Evolutionary conservation across 2,113 vertebrate genomes (phyloP), one percentile per base, ranked within the genome.

Genomic region (Marmota monax): DNA sequence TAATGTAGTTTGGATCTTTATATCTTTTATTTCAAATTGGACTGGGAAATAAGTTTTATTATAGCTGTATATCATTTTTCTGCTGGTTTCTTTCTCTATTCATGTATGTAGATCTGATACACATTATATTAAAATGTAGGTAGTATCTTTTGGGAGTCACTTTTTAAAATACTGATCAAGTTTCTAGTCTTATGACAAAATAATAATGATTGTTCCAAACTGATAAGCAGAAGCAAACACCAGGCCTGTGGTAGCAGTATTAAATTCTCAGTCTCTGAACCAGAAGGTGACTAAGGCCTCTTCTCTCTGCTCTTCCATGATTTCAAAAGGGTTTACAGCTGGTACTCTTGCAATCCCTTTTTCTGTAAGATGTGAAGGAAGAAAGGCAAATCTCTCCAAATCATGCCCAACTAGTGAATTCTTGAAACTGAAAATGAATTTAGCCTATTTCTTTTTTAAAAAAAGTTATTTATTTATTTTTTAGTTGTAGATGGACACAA

Each of bases 81-180:
- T 73, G 0, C 84, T 92, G 45, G 9, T 96, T n/a, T 29, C 77
- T 96, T 95, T 96, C 93, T 78, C 90, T 95, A 63, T 96, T 88
- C 34, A 95, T 74, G 67, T 95, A 85, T 82, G 29, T 92, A 88
- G 84, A 96, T 97, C 96, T 97, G 94, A 96, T 97, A 97, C 93
- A 97, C 98, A 98, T 98, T 98, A 82, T 98, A 98, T 98, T 98
- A 97, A 98, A 98, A 98, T 98, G 88, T 98, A 97, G 94, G 45
- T 56, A 95, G 63, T 67, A 73, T 97, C 97, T 98, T 98, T 79
- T 98, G 96, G 94, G 97, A 98, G 97, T 98, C 97, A 98, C 80
- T 98, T 98, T 97, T 97, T 98, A 93, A 98, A 97, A 94, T 96
- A 94, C 69, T 97, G 90, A 97, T 97, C 88, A 88, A 97, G 93